Base-by-base conservation (phyloP, 2,888 invertebrate genomes). In the Pristionchus japonicus region DNA sequence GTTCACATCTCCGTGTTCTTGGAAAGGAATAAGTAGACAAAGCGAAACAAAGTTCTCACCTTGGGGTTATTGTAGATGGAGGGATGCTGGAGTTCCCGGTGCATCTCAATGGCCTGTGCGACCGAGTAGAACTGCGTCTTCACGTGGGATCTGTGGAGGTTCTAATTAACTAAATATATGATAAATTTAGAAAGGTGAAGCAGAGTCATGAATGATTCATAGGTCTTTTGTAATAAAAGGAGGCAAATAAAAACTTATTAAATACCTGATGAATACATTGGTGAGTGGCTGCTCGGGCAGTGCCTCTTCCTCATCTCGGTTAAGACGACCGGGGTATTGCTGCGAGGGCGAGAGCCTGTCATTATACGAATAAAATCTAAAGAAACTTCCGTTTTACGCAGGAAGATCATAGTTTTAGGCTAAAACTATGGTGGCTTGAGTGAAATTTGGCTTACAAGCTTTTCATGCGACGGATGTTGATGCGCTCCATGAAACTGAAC, bases 81-180 rank as follows among this genome's bases (percentile, higher is more conserved):
- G 0, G 97, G 97, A 94, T 97, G 97, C 94, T 97, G 97, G 0
- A 96, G 96, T 95, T 98, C 97, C 83, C 96, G 96, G 93, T 97
- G 97, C 89, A 96, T 96, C 90, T 96, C 95, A 23, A 98, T 95
- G 0, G 97, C 97, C 92, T 97, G 97, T 27, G 95, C 95, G 1
- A 97, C 96, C 0, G 96, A 95, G 95, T 96, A 97, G 89, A 96
- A 95, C 88, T 95, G 95, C 95, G 96, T 96, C 90, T 95, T 95
- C 86, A 93, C 92, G 40, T 90, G 85, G 23, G 88, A 85, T 87
- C 92, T 91, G 83, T 88, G 7, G 43, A n/a, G n/a, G n/a, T n/a
- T n/a, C n/a, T 86, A 87, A 88, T 77, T 49, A 43, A 61, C 9
- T 49, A 49, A 49, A 49, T 49, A n/a, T 27, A 82, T 61, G 1